Base-by-base conservation (phyloP, 2,888 invertebrate species). In the Oeneis ivallda region DNA sequence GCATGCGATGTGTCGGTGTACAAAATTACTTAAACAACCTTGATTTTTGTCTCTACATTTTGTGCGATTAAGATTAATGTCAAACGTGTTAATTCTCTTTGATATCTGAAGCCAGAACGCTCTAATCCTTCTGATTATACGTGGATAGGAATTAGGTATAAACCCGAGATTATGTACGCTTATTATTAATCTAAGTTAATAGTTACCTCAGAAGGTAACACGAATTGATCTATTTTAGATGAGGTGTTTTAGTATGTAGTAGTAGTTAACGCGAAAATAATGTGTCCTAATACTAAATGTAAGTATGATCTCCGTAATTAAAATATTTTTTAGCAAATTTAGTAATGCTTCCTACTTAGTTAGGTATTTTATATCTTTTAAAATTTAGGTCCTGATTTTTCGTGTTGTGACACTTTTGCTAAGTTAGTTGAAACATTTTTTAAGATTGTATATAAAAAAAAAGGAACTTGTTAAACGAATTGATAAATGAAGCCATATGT, bases 11-110 rank as follows among this genome's bases (percentile, higher is more conserved):
- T n/a, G n/a, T n/a, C n/a, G n/a, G n/a, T n/a, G n/a, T n/a, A n/a
- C n/a, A n/a, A n/a, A n/a, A n/a, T n/a, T n/a, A n/a, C n/a, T 43
- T 43, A 5, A 15, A 34, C 15, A 15, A 53, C 53, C 53, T 34
- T 53, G 53, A 53, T 53, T 15, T 15, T 53, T n/a, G 15, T 37
- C 32, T 34, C 9, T 15, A 37, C 11, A 7, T 53, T 53, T 34
- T 53, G 34, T 53, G 34, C 17, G 10, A 54, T 39, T 37, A 54
- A 39, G 17, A 39, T 39, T 39, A 5, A 39, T 19, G 11, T 11
- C 54, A 19, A 17, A 60, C 39, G 34, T 34, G 13, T 60, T 60
- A 60, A 60, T 60, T 49, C 49, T 50, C 49, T 49, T 60, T 49
- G 39, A 50, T 17, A 60, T 37, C 39, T 39, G 58, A 60, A 60